Evolutionary conservation across 2,797 vertebrate genomes (phyloP).

Genomic region (Carapus acus): DNA sequence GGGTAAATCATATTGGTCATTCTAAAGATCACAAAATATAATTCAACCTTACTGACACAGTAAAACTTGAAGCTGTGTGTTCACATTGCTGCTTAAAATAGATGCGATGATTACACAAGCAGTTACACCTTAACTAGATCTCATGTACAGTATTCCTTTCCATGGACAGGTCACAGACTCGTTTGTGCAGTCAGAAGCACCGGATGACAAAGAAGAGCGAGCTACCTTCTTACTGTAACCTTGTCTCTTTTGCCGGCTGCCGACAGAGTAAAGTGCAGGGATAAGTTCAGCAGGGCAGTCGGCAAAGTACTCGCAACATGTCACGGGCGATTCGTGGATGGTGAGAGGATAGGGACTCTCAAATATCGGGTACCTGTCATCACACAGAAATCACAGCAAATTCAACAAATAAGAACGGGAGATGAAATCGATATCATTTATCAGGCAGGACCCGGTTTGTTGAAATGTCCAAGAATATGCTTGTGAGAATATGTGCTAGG

Average conservation of each 20-base stretch:
- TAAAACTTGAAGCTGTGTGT: neutral
- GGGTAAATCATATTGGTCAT: neutral
- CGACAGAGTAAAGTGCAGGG: constrained; percentile 95
- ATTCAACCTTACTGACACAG: neutral
- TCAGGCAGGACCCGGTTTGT: neutral
- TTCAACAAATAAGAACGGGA: neutral
- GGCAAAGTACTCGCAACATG: constrained; percentile 95
- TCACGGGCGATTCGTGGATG: constrained; percentile 96
- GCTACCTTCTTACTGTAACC: constrained; percentile 97
- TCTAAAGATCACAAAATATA: neutral
- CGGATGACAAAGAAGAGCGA: neutral
- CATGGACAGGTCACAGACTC: too few relatives aligned
- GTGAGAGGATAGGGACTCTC: constrained; percentile 94
- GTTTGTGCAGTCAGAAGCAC: too few relatives aligned
- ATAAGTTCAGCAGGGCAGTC: constrained; percentile 95
- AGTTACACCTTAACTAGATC: too few relatives aligned
- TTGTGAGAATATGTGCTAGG: neutral
- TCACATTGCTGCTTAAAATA: too few relatives aligned
- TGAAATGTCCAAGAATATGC: neutral
- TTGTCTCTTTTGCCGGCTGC: constrained; percentile 92
- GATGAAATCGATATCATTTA: neutral
- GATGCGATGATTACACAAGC: neutral
- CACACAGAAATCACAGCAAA: constrained; percentile 1
- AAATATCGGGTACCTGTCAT: constrained; percentile 96
- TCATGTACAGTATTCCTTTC: too few relatives aligned